A percentile compares a stretch with the other conserved stretches of the same genome.
These are phyloP conservation scores for Cepaea nemoralis DNA, from an alignment of 1,140 invertebrate genomes.

Conservation along the genomic window DNA sequence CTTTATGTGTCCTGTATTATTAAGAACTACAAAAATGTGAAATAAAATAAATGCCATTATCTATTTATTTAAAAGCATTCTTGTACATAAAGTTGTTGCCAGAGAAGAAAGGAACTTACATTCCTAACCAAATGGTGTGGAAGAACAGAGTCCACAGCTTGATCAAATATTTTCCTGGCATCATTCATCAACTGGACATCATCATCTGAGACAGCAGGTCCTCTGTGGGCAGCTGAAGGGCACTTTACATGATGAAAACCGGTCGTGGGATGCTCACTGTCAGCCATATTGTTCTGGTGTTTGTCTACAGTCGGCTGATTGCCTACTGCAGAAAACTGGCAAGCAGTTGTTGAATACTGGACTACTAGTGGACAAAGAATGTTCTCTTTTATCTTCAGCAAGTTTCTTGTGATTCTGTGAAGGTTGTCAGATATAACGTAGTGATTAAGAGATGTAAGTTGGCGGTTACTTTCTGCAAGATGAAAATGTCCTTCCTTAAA, in stretches of 20 bases:
- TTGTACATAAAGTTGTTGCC: background rate
- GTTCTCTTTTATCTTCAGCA: too few relatives aligned
- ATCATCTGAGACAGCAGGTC: background rate
- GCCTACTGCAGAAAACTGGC: background rate
- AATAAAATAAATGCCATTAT: too few relatives aligned
- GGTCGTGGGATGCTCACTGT: background rate
- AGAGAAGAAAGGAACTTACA: constrained; percentile 33
- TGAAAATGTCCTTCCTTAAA: background rate
- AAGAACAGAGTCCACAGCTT: constrained; percentile 58
- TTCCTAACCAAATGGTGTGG: constrained; percentile 62
- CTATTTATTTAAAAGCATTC: too few relatives aligned
- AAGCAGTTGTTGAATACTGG: background rate
- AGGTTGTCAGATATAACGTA: too few relatives aligned
- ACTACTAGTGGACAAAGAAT: background rate
- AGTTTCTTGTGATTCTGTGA: too few relatives aligned
- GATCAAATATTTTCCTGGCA: constrained; percentile 53
- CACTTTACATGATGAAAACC: background rate
- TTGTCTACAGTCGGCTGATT: background rate
- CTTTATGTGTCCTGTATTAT: too few relatives aligned
- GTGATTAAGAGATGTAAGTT: too few relatives aligned
- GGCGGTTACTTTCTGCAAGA: too few relatives aligned
- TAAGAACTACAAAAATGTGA: too few relatives aligned
- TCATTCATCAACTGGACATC: constrained; percentile 20
- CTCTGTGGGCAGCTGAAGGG: background rate
- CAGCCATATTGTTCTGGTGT: background rate